Conservation (phyloP, 1,140 invertebrate species). For the Argopecten irradians region DNA sequence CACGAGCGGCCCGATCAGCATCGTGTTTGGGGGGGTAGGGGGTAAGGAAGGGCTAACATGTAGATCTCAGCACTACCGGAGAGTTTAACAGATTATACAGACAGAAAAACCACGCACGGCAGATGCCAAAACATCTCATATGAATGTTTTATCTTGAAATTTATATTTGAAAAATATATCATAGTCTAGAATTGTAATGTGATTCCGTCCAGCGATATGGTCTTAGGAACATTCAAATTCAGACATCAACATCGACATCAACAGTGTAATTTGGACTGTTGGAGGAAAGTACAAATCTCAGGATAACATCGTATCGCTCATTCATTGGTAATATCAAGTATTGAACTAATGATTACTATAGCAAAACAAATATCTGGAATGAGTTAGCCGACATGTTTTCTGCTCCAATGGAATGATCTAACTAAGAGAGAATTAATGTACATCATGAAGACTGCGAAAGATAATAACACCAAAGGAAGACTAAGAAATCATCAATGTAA, state of each 20-base stretch:
- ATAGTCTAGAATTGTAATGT: background rate
- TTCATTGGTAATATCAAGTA: too few relatives aligned
- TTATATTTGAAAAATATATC: slow-evolving; percentile 3
- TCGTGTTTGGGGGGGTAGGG: too few relatives aligned
- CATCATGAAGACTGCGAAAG: too few relatives aligned
- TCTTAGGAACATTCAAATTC: background rate
- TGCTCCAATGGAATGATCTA: too few relatives aligned
- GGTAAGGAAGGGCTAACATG: background rate
- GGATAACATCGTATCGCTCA: too few relatives aligned
- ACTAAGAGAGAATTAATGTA: too few relatives aligned
- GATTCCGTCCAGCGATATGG: background rate
- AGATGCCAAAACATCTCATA: slow-evolving; percentile 1
- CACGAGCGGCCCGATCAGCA: background rate
- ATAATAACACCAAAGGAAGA: background rate
- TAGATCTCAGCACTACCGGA: background rate
- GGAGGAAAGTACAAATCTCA: too few relatives aligned
- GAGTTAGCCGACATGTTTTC: too few relatives aligned
- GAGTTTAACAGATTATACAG: background rate
- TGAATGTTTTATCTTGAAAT: background rate
- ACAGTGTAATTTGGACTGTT: too few relatives aligned
- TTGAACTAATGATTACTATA: too few relatives aligned
- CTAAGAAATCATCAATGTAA: background rate
- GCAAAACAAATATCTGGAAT: too few relatives aligned
- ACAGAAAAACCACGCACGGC: background rate
- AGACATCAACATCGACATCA: background rate